Base-by-base conservation (phyloP, 2,888 invertebrate genomes). In the Caenorhabditis zanzibari region DNA sequence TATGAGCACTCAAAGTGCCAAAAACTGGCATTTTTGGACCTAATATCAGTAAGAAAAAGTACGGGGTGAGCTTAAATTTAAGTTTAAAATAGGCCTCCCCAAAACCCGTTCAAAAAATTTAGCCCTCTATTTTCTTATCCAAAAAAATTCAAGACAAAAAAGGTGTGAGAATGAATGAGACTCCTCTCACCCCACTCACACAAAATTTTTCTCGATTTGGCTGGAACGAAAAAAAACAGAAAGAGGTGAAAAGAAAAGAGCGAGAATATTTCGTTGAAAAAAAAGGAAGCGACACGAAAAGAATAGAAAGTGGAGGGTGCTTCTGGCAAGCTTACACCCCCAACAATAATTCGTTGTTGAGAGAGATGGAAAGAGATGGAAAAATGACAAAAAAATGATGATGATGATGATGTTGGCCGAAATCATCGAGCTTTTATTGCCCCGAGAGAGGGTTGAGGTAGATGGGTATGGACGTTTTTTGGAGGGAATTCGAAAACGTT, bases 171-270 rank as follows among this genome's bases (percentile, higher is more conserved):
- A 63, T 63, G 41, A 61, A 61, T 61, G 61, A 26, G 16, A 3
- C 32, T 9, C 16, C 58, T 16, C 32, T 5, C 58, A 28, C 26
- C 24, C 38, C 38, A 10, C 38, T 38, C 38, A 54, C 14, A 6
- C 56, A 59, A 59, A 59, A 71, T 59, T 38, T 38, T 38, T 71
- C 58, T 71, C 59, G 44, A 59, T 71, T 58, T 52, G 68, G 52
- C 35, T 54, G 52, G 38, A 68, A 71, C 38, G 59, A 58, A 22
- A 71, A 54, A 47, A 19, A n/a, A 47, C 19, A 47, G 47, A 26
- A 9, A 19, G n/a, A 16, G 44, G n/a, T 16, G 44, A 16, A n/a
- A 44, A 47, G 47, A 19, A n/a, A 19, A 44, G 35, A n/a, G 22
- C 44, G 44, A 22, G 54, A 54, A 71, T 22, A 66, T 41, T 44